These are phyloP conservation scores for Drosophila paranaensis DNA, from an alignment of 2,888 invertebrate species.

Conservation along the genomic window DNA sequence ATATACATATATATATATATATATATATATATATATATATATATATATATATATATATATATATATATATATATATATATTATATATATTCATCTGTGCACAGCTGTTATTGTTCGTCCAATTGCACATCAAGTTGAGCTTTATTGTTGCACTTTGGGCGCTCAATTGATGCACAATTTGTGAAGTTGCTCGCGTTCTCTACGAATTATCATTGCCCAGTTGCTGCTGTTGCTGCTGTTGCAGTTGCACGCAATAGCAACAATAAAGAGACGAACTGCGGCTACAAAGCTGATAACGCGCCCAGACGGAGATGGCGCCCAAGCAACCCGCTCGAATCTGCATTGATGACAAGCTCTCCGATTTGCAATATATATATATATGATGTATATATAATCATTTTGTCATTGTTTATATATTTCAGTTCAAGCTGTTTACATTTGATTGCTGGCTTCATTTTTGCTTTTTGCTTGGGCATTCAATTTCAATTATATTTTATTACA, in stretches of 20 bases:
- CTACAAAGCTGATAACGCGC: constrained; percentile 32
- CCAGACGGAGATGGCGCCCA: constrained; percentile 19
- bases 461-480: neutral
- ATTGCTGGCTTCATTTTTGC: constrained; percentile 3
- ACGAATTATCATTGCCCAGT: constrained; percentile 37
- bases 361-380: neutral
- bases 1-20: neutral
- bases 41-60: constrained; percentile 7
- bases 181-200: constrained; percentile 16
- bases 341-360: constrained; percentile 10
- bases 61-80: neutral
- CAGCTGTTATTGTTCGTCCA: constrained; percentile 30
- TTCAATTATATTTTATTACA: neutral
- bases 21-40: constrained; percentile 2
- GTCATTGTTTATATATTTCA: constrained; percentile 3
- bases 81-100: neutral
- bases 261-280: constrained; percentile 13
- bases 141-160: constrained; percentile 34
- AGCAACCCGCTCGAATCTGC: constrained; percentile 21
- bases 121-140: constrained; percentile 34
- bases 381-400: neutral
- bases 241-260: constrained; percentile 15
- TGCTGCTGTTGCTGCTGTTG: neutral
- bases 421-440: constrained; percentile 10
- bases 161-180: constrained; percentile 52